Base-by-base conservation (phyloP, 1,140 invertebrate genomes). In the Dinoponera quadriceps region DNA sequence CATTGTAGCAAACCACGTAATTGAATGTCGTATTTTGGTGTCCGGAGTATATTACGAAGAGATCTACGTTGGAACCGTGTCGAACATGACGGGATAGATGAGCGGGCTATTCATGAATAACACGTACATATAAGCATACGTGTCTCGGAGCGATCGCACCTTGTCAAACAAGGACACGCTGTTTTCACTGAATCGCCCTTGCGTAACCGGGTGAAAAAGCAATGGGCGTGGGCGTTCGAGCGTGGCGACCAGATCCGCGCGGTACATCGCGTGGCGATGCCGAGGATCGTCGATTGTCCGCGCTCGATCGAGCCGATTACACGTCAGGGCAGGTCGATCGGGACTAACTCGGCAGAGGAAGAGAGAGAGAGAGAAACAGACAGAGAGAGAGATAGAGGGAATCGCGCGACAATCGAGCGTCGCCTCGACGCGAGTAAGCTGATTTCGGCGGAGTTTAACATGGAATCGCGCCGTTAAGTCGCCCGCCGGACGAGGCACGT, bases 381-480 rank as follows among this genome's bases (percentile, higher is more conserved):
- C 25, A 77, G 13, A 38, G 7, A 9, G 7, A 9, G 7, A 1
- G 38, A 9, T n/a, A n/a, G 7, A 9, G 38, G 9, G 38, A 44
- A 44, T 44, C 38, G 3, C 20, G 38, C 25, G 77, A 80, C 63
- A 72, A 71, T 80, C 77, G 66, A 72, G 9, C 73, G 25, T 38
- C 29, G 55, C 54, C 27, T 48, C 38, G 51, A 80, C 20, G 65
- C 68, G 38, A 60, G 25, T 62, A 74, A 82, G 57, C 78, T 73
- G 78, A 82, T 73, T 82, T 82, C 29, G 68, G 69, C 27, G 18
- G 20, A 62, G 78, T 86, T 86, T 71, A 87, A 85, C 84, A 38
- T 59, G 77, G 51, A 75, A 59, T 44, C 49, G 65, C 27, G 62
- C 49, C 38, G 22, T 71, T 51, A 75, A 73, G 62, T 59, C 51